phyloP scores from a whole-genome alignment of 2,797 vertebrate species.

The Holocentrus rufus region DNA sequence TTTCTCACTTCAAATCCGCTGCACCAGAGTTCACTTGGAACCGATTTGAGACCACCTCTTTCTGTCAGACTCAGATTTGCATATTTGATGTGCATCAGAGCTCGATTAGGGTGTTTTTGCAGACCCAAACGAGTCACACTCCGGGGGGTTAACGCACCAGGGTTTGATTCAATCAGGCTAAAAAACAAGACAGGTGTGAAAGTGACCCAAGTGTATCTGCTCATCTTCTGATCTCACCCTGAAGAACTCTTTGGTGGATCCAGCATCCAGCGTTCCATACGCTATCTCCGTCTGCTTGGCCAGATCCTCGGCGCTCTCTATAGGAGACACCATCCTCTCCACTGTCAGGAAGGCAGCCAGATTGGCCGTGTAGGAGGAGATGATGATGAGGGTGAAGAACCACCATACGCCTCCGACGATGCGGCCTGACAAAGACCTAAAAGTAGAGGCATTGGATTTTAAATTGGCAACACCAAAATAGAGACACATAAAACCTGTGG shows the following conservation, averaged over 20 bases:
- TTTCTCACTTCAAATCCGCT: too few species aligned
- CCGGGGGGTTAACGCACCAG: too few species aligned
- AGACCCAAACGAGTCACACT: too few species aligned
- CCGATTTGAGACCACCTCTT: too few species aligned
- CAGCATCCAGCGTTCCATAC: conserved; percentile 95
- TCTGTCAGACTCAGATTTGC: too few species aligned
- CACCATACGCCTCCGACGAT: conserved; percentile 99
- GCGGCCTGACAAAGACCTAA: conserved; percentile 95
- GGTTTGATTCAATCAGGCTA: too few species aligned
- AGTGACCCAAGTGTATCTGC: neutral
- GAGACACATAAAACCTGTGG: neutral
- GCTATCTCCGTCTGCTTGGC: conserved; percentile 99
- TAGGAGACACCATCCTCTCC: conserved; percentile 99
- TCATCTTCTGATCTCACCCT: conserved; percentile 81
- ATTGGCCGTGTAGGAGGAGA: conserved; percentile 99
- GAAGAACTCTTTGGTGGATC: conserved; percentile 99
- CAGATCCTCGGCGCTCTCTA: conserved; percentile 97
- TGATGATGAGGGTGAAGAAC: conserved; percentile 99
- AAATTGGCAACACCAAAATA: conserved; percentile 8
- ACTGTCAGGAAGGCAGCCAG: conserved; percentile 98
- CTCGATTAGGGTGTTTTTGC: too few species aligned
- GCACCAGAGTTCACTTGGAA: too few species aligned
- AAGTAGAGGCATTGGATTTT: conserved; percentile 36
- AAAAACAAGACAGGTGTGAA: too few species aligned
- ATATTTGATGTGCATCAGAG: too few species aligned